phyloP scores from a whole-genome alignment of 1,140 invertebrate genomes.

The silkworm (Bombyx mori) region DNA sequence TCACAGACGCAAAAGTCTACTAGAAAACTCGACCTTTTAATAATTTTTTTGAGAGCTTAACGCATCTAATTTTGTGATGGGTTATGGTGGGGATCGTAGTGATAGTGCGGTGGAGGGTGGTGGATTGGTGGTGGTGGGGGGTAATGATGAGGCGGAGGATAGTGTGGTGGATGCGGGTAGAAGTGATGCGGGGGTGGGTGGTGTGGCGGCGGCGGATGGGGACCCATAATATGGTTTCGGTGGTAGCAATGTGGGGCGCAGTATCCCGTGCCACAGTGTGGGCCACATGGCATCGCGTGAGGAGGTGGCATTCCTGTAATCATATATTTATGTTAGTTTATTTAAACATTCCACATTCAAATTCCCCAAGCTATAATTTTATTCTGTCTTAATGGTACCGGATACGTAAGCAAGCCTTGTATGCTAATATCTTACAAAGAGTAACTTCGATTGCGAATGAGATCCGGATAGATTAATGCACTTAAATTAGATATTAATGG shows the following conservation, averaged over 20 bases:
- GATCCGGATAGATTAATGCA: no score
- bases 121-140: conserved; percentile 15
- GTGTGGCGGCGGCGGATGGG: conserved; percentile 27
- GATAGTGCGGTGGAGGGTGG: conserved; percentile 8
- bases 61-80: conserved; percentile 4
- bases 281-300: conserved; percentile 45
- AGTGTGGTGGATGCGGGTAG: conserved; percentile 25
- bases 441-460: no score
- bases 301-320: conserved; percentile 50
- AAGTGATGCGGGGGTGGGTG: conserved; percentile 35
- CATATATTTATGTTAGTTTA: background rate
- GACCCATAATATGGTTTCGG: conserved; percentile 27
- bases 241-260: conserved; percentile 46
- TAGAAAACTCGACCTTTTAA: no score
- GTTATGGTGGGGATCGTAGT: conserved; percentile 9
- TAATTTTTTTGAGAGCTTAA: background rate
- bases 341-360: no score
- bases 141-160: conserved; percentile 18
- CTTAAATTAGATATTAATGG: no score
- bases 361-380: no score
- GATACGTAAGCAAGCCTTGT: no score
- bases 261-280: conserved; percentile 36
- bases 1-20: no score
- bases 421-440: no score
- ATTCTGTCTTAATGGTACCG: no score